Evolutionary conservation across 2,113 vertebrate species (phyloP), one percentile per base, ranked within the genome.

Genomic region (Suricata suricatta): DNA sequence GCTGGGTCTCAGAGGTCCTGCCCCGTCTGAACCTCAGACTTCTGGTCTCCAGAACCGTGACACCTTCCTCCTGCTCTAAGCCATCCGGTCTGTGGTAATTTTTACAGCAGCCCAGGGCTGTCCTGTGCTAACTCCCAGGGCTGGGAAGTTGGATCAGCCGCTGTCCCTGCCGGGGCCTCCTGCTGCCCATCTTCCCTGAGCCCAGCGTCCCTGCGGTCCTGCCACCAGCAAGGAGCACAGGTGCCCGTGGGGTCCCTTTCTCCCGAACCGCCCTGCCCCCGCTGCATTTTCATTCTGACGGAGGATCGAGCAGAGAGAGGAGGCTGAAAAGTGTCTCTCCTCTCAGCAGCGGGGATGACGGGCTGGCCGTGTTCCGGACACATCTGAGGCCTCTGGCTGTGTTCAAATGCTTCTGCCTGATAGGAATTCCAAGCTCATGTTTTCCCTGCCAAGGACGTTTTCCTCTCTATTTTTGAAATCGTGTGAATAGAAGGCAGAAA

Each of bases 221-320:
- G 2, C 7, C 35, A 2, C 23, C 17, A 38, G 11, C 31, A 35
- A 52, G 27, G 4, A 23, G 23, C 23, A 50, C 16, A 0, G 11
- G 0, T 3, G 4, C 33, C 2, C 2, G 0, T 11, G 10, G 38
- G 31, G 17, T n/a, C 5, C 71, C 21, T 29, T 17, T 63, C 41
- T 27, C 5, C 23, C 17, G 2, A 4, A 4, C 0, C 10, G 17
- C 2, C 38, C 13, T 10, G 4, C 38, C 2, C 31, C 2, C 17
- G 21, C 8, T 0, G 23, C 68, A 4, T 35, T 74, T 47, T 76
- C 14, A 64, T 64, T 3, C 31, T 3, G 1, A 23, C 7, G 47
- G 38, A 29, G 38, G 38, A n/a, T 1, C 17, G 2, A 0, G 14
- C 27, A 15, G 60, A 21, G 27, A 7, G 9, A 9, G 16, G 25